Evolutionary conservation across 2,113 vertebrate genomes (phyloP), one percentile per base, ranked within the genome.

Genomic region (Malurus melanocephalus): DNA sequence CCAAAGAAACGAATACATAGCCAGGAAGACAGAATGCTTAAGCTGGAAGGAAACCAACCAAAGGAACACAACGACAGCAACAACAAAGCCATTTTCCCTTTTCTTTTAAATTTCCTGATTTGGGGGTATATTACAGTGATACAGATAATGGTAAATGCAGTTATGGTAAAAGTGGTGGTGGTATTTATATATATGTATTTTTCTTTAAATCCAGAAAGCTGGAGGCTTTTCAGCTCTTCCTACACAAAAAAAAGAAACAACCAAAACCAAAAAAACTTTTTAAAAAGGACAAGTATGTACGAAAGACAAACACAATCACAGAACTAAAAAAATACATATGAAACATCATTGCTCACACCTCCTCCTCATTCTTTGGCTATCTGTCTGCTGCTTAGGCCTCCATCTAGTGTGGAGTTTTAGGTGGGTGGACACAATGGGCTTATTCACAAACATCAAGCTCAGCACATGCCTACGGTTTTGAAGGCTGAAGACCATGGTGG

Each of bases 351-450:
- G 42, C 65, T 96, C 73, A 81, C 91, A 95, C 86, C 85, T 92
- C 88, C 90, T 94, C 90, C 88, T 96, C 92, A 73, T 94, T 94
- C 90, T 93, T 85, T 69, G 83, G 80, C 86, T 94, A 93, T 93
- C 87, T 93, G 74, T 91, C 92, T 96, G 83, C 80, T 87, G 49
- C 77, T 82, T 71, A 82, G 90, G 88, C 80, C 62, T 93, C 78
- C 75, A 79, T 91, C 79, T 80, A 15, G 2, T 38, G 32, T 64
- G 33, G 71, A 74, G 67, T 64, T 91, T 77, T 91, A 61, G 76
- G 93, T 94, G 83, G 90, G 92, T 91, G 93, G 83, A 88, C 77
- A 93, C 93, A 94, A 96, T 87, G 59, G 77, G 43, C 80, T 95
- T 93, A 91, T 93, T 95, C 88, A 93, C 69, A 90, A 87, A 53